phyloP scores from a whole-genome alignment of 2,888 invertebrate genomes.

The Cremastinae sp. region DNA sequence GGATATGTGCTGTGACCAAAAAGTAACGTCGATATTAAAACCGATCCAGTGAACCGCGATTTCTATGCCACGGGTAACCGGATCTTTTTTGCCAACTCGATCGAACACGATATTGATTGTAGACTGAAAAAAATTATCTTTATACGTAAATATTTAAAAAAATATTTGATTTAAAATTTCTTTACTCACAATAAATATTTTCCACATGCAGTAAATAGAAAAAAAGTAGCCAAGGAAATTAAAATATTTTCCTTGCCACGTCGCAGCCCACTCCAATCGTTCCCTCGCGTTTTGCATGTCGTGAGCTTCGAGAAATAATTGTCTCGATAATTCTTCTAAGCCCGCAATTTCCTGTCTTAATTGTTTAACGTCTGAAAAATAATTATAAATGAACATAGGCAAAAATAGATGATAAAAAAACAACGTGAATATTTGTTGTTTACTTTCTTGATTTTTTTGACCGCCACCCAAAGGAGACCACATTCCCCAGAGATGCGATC shows the following conservation, averaged over 20 bases:
- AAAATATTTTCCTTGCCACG: slow-evolving; percentile 98
- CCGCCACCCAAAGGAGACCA: slow-evolving; percentile 81
- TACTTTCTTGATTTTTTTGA: slow-evolving; percentile 85
- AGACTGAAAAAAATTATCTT: slow-evolving; percentile 84
- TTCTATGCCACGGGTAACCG: slow-evolving; percentile 97
- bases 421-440: slow-evolving; percentile 29
- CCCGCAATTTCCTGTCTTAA: slow-evolving; percentile 92
- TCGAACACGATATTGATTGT: slow-evolving; percentile 99
- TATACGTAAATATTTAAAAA: not conserved
- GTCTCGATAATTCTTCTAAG: slow-evolving; percentile 94
- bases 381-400: slow-evolving; percentile 54
- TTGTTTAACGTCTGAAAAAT: slow-evolving; percentile 87
- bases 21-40: slow-evolving; percentile 96
- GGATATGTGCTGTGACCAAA: slow-evolving; percentile 99
- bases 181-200: slow-evolving; percentile 96
- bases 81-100: slow-evolving; percentile 98
- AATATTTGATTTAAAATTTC: not conserved
- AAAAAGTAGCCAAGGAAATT: slow-evolving; percentile 99
- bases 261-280: slow-evolving; percentile 95
- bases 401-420: slow-evolving; percentile 19
- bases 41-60: slow-evolving; percentile 98
- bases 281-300: slow-evolving; percentile 96
- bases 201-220: slow-evolving; percentile 98
- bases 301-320: slow-evolving; percentile 97
- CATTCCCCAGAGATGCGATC: slow-evolving; percentile 87